Percentiles rank a stretch among this genome's conserved stretches.
Evolutionary conservation across 2,888 invertebrate species (phyloP).

Genomic region (Acrobeloides nanus): DNA sequence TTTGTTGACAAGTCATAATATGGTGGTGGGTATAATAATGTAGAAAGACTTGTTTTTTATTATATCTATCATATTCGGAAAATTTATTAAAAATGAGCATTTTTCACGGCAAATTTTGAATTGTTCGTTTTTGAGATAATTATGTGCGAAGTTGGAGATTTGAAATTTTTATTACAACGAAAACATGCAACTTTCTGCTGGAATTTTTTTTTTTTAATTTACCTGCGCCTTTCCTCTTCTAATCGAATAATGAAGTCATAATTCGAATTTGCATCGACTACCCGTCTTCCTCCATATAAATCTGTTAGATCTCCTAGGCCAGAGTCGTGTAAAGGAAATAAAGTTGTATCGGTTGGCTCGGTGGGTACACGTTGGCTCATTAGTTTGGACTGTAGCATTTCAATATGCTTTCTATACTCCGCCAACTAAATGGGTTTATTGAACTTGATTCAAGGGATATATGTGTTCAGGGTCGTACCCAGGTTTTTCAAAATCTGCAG

Average conservation of each 20-base stretch:
- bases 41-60: no score
- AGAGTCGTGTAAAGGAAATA: conserved; percentile 29
- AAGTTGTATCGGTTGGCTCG: conserved; percentile 17
- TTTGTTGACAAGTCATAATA: no score
- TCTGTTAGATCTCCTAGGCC: conserved; percentile 22
- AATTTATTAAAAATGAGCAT: no score
- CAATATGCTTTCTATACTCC: conserved; percentile 51
- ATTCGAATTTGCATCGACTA: conserved; percentile 46
- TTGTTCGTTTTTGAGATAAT: no score
- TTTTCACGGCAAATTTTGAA: no score
- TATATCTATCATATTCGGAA: no score
- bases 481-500: no score
- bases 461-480: no score
- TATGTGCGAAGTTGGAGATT: no score
- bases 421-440: conserved; percentile 29
- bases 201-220: neutral
- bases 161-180: neutral
- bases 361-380: conserved; percentile 24
- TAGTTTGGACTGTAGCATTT: conserved; percentile 43
- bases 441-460: neutral
- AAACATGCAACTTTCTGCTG: neutral
- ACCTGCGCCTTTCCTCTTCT: conserved; percentile 49
- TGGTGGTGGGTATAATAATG: no score
- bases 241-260: conserved; percentile 44
- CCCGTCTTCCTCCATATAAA: conserved; percentile 9